These are phyloP conservation scores for Zaprionus tsacasi DNA, from an alignment of 1,140 invertebrate genomes.

Conservation along the genomic window DNA sequence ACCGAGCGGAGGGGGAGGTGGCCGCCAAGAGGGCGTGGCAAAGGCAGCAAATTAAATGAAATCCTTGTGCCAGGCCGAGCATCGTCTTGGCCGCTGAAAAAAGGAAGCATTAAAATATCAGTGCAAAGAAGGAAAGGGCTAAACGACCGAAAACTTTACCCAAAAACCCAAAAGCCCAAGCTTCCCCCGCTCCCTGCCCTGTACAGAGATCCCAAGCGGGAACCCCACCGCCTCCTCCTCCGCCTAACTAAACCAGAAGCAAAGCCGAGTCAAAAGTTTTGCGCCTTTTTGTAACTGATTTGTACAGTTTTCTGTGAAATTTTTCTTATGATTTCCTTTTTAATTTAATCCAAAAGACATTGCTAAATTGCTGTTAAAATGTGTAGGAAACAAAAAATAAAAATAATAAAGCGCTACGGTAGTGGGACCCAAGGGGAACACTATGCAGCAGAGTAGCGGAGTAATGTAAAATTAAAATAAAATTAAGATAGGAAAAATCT, in stretches of 20 bases:
- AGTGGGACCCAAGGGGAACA: slow-evolving; percentile 38
- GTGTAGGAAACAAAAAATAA: slow-evolving; percentile 15
- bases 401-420: slow-evolving; percentile 17
- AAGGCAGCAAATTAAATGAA: slow-evolving; percentile 74
- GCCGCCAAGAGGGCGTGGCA: slow-evolving; percentile 10
- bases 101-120: slow-evolving; percentile 80
- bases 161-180: slow-evolving; percentile 38
- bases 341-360: slow-evolving; percentile 79
- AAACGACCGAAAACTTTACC: slow-evolving; percentile 69
- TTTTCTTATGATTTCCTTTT: slow-evolving; percentile 77
- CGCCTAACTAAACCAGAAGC: slow-evolving; percentile 39
- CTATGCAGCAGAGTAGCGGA: slow-evolving; percentile 16
- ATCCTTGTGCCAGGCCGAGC: slow-evolving; percentile 61
- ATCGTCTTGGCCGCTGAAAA: slow-evolving; percentile 53
- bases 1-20: slow-evolving; percentile 5
- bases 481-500: background rate
- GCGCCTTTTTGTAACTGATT: slow-evolving; percentile 75
- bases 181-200: background rate
- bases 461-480: background rate
- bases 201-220: slow-evolving; percentile 13
- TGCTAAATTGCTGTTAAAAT: slow-evolving; percentile 79
- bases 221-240: background rate
- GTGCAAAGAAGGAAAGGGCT: slow-evolving; percentile 75
- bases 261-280: slow-evolving; percentile 66
- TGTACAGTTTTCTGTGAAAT: slow-evolving; percentile 64